Evolutionary conservation across 2,797 vertebrate species (phyloP).

Genomic region (Leptatherina wallacei): DNA sequence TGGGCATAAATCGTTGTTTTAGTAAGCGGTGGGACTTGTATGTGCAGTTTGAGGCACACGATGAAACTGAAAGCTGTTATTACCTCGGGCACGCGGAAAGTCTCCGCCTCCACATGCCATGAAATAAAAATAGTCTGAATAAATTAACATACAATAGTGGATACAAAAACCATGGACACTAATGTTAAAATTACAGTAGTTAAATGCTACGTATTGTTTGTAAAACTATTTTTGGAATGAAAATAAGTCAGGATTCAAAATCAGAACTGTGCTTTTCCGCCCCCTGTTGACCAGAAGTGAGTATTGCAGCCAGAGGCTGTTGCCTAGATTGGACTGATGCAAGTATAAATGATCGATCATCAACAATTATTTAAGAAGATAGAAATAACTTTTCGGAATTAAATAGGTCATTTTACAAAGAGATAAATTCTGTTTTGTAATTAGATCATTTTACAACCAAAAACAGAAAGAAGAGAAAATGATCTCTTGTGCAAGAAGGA

Average conservation of each 20-base stretch:
- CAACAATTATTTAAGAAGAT: background rate
- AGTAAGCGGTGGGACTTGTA: background rate
- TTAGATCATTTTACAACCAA: no score
- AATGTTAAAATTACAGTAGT: no score
- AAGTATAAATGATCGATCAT: background rate
- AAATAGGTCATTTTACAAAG: no score
- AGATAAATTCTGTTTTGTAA: no score
- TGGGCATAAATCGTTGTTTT: rapidly evolving
- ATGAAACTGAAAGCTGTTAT: background rate
- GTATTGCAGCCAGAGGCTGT: background rate
- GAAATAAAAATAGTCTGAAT: background rate
- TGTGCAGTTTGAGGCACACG: rapidly evolving
- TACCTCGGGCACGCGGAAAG: background rate
- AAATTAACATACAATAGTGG: background rate
- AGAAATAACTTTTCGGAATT: background rate
- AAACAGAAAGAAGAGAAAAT: no score
- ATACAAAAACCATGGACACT: background rate
- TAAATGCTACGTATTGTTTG: background rate
- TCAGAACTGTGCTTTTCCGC: background rate
- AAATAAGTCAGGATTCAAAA: background rate
- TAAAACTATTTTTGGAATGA: background rate
- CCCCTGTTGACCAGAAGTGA: background rate
- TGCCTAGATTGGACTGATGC: background rate
- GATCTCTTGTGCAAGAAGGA: no score
- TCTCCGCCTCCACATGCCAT: background rate